Evolutionary conservation across 2,797 vertebrate species (phyloP), one percentile per base, ranked within the genome.

Genomic region (Argyrosomus regius): DNA sequence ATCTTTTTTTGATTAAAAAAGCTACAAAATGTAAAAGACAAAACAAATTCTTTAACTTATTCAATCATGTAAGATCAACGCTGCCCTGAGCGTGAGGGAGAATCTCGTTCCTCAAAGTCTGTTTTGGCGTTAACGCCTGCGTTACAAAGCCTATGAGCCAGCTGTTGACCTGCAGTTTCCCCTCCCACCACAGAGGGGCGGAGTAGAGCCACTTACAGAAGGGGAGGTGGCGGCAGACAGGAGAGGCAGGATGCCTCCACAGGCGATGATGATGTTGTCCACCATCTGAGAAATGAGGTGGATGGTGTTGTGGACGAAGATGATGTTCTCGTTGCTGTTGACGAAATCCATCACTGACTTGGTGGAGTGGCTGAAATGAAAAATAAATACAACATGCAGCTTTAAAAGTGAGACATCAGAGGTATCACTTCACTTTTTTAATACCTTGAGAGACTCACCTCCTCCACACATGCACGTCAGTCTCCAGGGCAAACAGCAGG

Each of bases 251-350:
- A 99, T 99, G 91, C 98, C 98, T 94, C 98, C 98, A 78, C 98
- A 99, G 92, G 98, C 98, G 75, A 99, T 99, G 94, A 99, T 99
- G 94, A 99, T 99, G 95, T 99, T 99, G 95, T 99, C 98, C 91
- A 99, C 98, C 98, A 99, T 99, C 95, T 99, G 98, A 88, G 98
- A 99, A 93, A 99, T 99, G 92, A 99, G 98, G 95, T 99, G 98
- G 92, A 99, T 99, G 70, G 98, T 99, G 95, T 99, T 99, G 95
- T 99, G 98, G 87, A 99, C 98, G 88, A 99, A 99, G 94, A 99
- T 99, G 94, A 99, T 99, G 93, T 99, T 99, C 94, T 99, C 98
- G 84, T 99, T 99, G 95, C 98, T 99, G 95, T 99, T 99, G 91
- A 99, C 98, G 89, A 99, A 99, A 93, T 99, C 98, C 98, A 99